Conservation (phyloP, 2,888 invertebrate genomes). For the Callinectes sapidus region DNA sequence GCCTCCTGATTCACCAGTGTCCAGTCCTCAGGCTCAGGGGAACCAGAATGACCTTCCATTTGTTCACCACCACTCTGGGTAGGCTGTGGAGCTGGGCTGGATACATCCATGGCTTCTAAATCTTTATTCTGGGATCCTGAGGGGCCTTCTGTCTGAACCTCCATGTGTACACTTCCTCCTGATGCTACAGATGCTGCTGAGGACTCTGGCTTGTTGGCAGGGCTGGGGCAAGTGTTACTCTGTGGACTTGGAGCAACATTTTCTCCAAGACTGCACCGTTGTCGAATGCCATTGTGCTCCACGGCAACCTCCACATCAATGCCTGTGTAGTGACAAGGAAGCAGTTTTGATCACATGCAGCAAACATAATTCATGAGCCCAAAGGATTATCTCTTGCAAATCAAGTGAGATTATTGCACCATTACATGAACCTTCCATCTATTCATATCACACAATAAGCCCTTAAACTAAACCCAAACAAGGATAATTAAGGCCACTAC, state of each 20-base stretch:
- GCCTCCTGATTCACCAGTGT: constrained; percentile 56
- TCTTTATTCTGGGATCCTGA: background rate
- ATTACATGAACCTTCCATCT: background rate
- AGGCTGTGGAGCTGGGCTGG: constrained; percentile 47
- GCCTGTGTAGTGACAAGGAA: constrained; percentile 7
- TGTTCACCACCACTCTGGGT: background rate
- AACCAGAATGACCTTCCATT: constrained; percentile 23
- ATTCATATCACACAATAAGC: no score
- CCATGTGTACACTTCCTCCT: constrained; percentile 52
- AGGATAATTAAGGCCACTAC: background rate
- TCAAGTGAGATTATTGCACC: background rate
- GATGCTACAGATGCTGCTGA: background rate
- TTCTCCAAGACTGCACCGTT: constrained; percentile 59
- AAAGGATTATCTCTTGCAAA: background rate
- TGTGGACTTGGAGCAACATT: constrained; percentile 39
- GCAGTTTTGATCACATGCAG: background rate
- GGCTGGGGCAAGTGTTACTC: background rate
- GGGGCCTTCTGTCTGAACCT: constrained; percentile 55
- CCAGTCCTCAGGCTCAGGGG: constrained; percentile 64
- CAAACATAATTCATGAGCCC: background rate
- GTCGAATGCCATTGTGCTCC: constrained; percentile 64
- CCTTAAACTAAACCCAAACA: background rate
- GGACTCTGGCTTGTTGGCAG: constrained; percentile 19
- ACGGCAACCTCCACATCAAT: constrained; percentile 63
- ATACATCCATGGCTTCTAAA: constrained; percentile 48